Base-by-base conservation (phyloP, 2,797 vertebrate genomes). In the Falco rusticolus region DNA sequence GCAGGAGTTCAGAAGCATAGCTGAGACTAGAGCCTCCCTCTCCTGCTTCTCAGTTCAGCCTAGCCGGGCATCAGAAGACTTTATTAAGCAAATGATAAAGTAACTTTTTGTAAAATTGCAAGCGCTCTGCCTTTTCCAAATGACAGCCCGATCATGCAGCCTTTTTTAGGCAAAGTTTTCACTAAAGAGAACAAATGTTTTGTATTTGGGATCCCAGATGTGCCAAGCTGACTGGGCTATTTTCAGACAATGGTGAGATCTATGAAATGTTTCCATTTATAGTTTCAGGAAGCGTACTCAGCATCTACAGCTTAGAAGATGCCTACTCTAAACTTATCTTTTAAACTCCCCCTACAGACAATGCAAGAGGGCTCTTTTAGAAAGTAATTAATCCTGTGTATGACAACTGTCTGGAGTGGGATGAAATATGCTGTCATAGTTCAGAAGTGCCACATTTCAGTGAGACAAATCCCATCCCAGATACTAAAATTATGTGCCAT, bases 181-280 rank as follows among this genome's bases (percentile, higher is more conserved):
- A 68, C 75, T 82, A 56, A 94, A 96, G 90, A 50, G 86, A 93
- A 93, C 81, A 94, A 95, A 70, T 41, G 77, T 64, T 89, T 92
- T 95, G 88, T 71, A 70, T 94, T 91, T 17, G 14, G 60, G 60
- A 86, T 89, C 75, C 83, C 90, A 95, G 90, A 96, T 96, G 77
- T 89, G 84, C 90, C 93, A 87, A 64, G 78, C 83, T 74, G 88
- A 93, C 88, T 82, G 54, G 68, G 77, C 87, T 97, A 96, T 95
- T 96, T 96, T 95, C 93, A 95, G 94, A 95, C 91, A 96, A 92
- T 87, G 48, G 94, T 6, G 7, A 90, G 92, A 89, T 94, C 71
- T 80, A 85, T 87, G 92, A 85, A 89, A 95, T 77, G 91, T 93
- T 96, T 96, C 95, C 93, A 95, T 97, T 96, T 97, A 94, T 92